Evolutionary conservation across 2,888 invertebrate genomes (phyloP).

Genomic region (Caenorhabditis sinica): DNA sequence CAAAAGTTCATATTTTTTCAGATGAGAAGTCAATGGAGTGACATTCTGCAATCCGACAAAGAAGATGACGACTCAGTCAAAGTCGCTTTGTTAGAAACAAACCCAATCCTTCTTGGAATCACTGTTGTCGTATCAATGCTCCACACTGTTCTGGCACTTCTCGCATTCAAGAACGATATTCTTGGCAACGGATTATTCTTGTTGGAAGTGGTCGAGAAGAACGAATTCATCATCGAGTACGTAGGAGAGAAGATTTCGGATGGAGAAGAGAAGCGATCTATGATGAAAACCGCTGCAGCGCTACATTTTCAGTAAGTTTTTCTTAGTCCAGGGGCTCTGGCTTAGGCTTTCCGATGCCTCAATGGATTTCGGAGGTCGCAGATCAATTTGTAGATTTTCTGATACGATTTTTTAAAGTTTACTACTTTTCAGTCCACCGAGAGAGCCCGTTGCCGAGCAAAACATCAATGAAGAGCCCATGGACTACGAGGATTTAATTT

Average conservation of each 20-base stretch:
- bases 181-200: conserved; percentile 99
- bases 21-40: conserved; percentile 81
- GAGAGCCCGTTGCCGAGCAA: no score
- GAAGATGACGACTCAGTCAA: conserved; percentile 86
- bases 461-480: no score
- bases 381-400: no score
- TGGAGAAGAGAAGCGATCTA: conserved; percentile 97
- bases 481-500: no score
- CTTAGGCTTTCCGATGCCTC: no score
- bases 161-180: conserved; percentile 99
- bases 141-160: conserved; percentile 97
- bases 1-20: conserved; percentile 39
- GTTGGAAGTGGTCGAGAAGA: conserved; percentile 92
- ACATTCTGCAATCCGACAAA: conserved; percentile 85
- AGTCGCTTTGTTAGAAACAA: conserved; percentile 96
- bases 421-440: no score
- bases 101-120: conserved; percentile 93
- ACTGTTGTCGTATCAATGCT: conserved; percentile 95
- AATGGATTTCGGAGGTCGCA: no score
- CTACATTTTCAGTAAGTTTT: conserved; percentile 89
- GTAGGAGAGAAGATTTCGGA: conserved; percentile 97
- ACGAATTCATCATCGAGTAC: conserved; percentile 99
- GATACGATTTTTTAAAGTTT: no score
- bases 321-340: no score
- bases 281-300: conserved; percentile 99